Base-by-base conservation (phyloP, 2,888 invertebrate genomes). In the Flexamia atlantica region DNA sequence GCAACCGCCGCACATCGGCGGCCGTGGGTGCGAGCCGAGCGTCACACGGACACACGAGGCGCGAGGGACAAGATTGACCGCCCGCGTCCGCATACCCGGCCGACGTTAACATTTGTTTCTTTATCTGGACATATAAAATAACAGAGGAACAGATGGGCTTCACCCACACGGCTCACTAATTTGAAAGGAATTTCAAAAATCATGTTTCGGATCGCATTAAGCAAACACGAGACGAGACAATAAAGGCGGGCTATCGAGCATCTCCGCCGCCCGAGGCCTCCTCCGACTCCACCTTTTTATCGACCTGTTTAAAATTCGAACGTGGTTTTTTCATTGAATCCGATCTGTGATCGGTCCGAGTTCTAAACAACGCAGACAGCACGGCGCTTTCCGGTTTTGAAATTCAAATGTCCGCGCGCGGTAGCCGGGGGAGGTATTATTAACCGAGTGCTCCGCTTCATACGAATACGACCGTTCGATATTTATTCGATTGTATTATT, bases 221-320 rank as follows among this genome's bases (percentile, higher is more conserved):
- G 82, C 82, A 83, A 83, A 83, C 74, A 83, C 74, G 30, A 40
- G 74, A 83, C 82, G 82, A 83, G 82, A 83, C 82, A 83, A 83
- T 83, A 83, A 83, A 83, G 74, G 57, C 74, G 53, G 42, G 64
- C 12, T 83, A 83, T 83, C 82, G 32, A 25, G 17, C 57, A 83
- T 83, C 82, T 53, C 40, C 23, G 82, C 82, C 57, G 25, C 17
- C 70, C 14, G 68, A 40, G 25, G 70, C 82, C 53, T 36, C 25
- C 50, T 74, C 57, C 74, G 30, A 57, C 36, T 74, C 72, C 40
- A 40, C 74, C 74, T 74, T 82, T 82, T 83, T 83, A 83, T 83
- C 72, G 74, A 50, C 82, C 82, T 83, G 82, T 60, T 83, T 83
- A 83, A 83, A 83, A 83, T 83, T 83, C 82, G 82, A 83, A 83